Conservation (phyloP, 2,797 vertebrate genomes). For the Threskiornis aethiopicus region DNA sequence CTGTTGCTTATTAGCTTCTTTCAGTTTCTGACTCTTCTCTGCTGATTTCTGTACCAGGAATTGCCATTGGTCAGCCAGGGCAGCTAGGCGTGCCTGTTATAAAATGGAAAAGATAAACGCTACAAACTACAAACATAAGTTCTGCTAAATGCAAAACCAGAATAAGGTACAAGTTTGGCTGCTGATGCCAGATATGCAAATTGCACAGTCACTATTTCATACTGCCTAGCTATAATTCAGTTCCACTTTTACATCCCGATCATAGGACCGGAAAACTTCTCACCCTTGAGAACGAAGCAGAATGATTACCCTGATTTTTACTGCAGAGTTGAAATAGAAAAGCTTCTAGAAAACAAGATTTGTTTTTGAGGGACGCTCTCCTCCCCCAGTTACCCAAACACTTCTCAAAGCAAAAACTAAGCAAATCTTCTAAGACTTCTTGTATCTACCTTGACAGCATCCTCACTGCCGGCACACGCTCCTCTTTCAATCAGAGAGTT, state of each 20-base stretch:
- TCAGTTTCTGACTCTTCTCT: constrained; percentile 98
- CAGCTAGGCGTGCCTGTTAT: constrained; percentile 84
- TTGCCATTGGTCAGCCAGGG: constrained; percentile 96
- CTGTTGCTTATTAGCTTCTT: constrained; percentile 98
- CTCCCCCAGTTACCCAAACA: not conserved
- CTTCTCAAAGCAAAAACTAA: not conserved
- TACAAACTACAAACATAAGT: not conserved
- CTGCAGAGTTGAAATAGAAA: rapidly evolving
- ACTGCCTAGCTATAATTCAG: not conserved
- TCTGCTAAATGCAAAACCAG: not conserved
- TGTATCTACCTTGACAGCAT: constrained; percentile 90
- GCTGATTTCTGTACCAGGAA: constrained; percentile 98
- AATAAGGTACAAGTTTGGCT: not conserved
- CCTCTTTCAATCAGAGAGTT: constrained; percentile 95
- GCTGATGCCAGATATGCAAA: not conserved
- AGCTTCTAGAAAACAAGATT: not conserved
- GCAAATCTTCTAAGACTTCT: not conserved
- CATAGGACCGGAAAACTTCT: not conserved
- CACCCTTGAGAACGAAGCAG: not conserved
- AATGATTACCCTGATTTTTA: not conserved
- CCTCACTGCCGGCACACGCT: constrained; percentile 94
- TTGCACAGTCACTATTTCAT: not conserved
- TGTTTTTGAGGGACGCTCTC: not conserved
- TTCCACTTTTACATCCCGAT: not conserved
- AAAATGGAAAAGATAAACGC: not conserved